phyloP scores from a whole-genome alignment of 2,888 invertebrate genomes.

The Cephus pygmeus region DNA sequence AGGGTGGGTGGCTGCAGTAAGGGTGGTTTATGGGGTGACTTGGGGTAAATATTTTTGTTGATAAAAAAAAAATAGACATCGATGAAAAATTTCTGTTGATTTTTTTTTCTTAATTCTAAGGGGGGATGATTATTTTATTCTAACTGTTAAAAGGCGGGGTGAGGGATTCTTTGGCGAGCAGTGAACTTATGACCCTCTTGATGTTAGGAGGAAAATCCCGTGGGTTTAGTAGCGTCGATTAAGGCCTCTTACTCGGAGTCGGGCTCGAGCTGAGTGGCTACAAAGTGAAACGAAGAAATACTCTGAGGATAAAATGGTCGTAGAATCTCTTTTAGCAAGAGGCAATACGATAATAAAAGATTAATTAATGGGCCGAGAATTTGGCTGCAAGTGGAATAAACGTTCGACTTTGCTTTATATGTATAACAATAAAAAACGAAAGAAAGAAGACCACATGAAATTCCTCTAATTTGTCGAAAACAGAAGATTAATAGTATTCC shows the following conservation, averaged over 20 bases:
- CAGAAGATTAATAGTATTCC: neutral
- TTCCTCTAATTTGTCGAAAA: neutral
- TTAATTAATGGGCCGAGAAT: conserved; percentile 53
- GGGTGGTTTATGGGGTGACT: neutral
- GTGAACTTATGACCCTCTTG: neutral
- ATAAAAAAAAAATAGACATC: neutral
- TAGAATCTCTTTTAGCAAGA: conserved; percentile 5
- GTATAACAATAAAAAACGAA: neutral
- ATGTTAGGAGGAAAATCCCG: neutral
- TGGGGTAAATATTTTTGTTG: neutral
- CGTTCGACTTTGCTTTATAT: neutral
- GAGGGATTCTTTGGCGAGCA: neutral
- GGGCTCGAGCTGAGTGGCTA: conserved; percentile 35
- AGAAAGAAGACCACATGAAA: neutral
- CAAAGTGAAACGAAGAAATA: conserved; percentile 20
- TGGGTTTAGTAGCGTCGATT: conserved; percentile 57
- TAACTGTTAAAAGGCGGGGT: neutral
- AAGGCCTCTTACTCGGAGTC: conserved; percentile 43
- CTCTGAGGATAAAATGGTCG: neutral
- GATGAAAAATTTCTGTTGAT: neutral
- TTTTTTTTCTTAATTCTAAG: neutral
- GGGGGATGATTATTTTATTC: neutral
- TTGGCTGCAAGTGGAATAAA: neutral
- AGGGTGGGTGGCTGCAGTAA: neutral
- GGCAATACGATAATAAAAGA: conserved; percentile 55